Base-by-base conservation (phyloP, 2,888 invertebrate genomes). In the Hesperia comma region DNA sequence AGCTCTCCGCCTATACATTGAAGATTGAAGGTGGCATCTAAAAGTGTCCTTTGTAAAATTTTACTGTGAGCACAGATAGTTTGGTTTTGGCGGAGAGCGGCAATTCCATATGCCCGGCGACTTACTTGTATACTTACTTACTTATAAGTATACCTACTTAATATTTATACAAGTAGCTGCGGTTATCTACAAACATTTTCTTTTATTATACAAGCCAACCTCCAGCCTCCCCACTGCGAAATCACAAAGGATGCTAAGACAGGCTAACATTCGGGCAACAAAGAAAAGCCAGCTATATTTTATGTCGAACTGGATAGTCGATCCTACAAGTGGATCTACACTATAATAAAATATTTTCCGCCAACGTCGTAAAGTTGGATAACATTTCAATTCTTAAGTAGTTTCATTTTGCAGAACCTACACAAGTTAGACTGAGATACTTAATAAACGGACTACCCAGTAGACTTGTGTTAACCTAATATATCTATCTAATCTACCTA, bases 321-420 rank as follows among this genome's bases (percentile, higher is more conserved):
- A 53, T 58, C 51, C 66, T 66, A 60, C 60, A 66, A 60, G 58
- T 66, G 60, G 54, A 60, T 54, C 32, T 53, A 58, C 54, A 58
- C 64, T 26, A 32, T 58, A 64, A 58, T 64, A 64, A 53, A 64
- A 64, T 64, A 64, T 57, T 64, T 58, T 53, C 58, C 53, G 53
- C 58, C 21, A 64, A 55, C 41, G 64, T 64, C 64, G 58, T 64
- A 64, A 64, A 60, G 43, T 64, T 58, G 37, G 58, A 58, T 64
- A 53, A 58, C 64, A 32, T 64, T 64, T 64, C 64, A 64, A 64
- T 64, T 51, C 53, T 53, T 58, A n/a, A n/a, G n/a, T n/a, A 41
- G 17, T 53, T 53, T 64, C 32, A 58, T 64, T 58, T 58, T 53
- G 40, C 21, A 15, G 51, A 37, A 49, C 37, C 1, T 37, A 12